Conservation (phyloP, 2,113 vertebrate genomes). For the Callaeas wilsoni region DNA sequence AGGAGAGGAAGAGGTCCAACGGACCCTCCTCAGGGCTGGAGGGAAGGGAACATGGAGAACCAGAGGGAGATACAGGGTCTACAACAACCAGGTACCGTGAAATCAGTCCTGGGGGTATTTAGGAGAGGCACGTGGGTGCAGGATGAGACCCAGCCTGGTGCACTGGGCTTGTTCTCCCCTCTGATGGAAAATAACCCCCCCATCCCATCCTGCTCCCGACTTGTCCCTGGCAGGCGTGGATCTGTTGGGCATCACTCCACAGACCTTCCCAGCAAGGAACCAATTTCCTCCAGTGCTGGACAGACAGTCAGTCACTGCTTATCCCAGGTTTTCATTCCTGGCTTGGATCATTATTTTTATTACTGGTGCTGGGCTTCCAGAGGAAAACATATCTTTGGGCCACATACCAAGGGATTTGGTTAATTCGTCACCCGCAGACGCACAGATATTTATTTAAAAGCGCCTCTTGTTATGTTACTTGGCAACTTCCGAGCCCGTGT, state of each 20-base stretch:
- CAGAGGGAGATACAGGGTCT: rapidly evolving
- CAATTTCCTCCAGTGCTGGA: not conserved
- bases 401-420: conserved; percentile 40
- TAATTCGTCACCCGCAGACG: conserved; percentile 29
- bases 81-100: not conserved
- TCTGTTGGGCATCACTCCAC: not conserved
- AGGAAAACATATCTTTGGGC: conserved; percentile 32
- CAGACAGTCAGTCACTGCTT: not conserved
- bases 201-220: rapidly evolving
- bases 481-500: conserved; percentile 19
- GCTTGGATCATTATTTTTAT: not conserved
- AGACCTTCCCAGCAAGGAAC: not conserved
- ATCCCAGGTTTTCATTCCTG: not conserved
- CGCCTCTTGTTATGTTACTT: conserved; percentile 49
- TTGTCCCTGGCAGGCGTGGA: not conserved
- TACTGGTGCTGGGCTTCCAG: not conserved
- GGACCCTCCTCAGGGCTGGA: not conserved
- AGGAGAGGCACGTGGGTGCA: not conserved
- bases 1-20: not conserved
- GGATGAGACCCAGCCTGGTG: not conserved
- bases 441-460: conserved; percentile 42
- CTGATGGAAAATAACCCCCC: not conserved
- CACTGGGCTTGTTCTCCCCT: not conserved
- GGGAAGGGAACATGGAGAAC: not conserved
- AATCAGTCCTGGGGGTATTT: rapidly evolving